Conservation (phyloP, 2,888 invertebrate genomes). For the Thera obeliscata region DNA sequence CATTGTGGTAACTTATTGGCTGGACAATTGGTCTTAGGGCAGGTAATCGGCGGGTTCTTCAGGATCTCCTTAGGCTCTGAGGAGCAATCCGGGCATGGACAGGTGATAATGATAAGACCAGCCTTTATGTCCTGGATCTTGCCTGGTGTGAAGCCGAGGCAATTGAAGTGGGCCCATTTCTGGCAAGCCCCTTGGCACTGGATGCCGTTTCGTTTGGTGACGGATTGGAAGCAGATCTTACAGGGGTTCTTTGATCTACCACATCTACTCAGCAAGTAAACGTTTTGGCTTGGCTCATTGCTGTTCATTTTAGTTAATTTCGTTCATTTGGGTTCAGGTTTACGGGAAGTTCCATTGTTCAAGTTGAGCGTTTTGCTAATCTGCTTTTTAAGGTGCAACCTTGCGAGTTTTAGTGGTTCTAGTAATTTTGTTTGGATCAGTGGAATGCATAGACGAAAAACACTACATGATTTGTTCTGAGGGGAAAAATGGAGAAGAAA, state of each 20-base stretch:
- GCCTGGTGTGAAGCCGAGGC: slow-evolving; percentile 15
- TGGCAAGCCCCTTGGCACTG: slow-evolving; percentile 20
- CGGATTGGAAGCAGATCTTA: slow-evolving; percentile 17
- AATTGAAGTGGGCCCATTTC: slow-evolving; percentile 21
- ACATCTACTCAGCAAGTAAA: not conserved
- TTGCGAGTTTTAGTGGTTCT: not conserved
- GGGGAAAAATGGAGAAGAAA: not conserved
- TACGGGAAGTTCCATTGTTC: not conserved
- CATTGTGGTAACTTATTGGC: slow-evolving; percentile 2
- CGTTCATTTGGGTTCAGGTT: not conserved
- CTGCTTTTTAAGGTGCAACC: not conserved
- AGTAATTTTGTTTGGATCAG: not conserved
- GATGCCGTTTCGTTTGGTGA: slow-evolving; percentile 9
- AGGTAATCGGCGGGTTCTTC: not conserved
- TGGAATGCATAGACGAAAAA: not conserved
- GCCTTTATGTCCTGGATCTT: slow-evolving; percentile 18
- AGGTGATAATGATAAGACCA: slow-evolving; percentile 13
- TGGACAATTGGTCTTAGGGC: not conserved
- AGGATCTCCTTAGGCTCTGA: slow-evolving; percentile 13
- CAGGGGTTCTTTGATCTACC: slow-evolving; percentile 10
- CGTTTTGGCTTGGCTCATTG: not conserved
- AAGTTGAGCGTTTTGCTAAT: not conserved
- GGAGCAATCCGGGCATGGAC: slow-evolving; percentile 21
- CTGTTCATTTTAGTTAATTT: slow-evolving; percentile 9
- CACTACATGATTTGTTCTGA: not conserved